Conservation (phyloP, 1,140 invertebrate genomes). For the Sitobion miscanthi region DNA sequence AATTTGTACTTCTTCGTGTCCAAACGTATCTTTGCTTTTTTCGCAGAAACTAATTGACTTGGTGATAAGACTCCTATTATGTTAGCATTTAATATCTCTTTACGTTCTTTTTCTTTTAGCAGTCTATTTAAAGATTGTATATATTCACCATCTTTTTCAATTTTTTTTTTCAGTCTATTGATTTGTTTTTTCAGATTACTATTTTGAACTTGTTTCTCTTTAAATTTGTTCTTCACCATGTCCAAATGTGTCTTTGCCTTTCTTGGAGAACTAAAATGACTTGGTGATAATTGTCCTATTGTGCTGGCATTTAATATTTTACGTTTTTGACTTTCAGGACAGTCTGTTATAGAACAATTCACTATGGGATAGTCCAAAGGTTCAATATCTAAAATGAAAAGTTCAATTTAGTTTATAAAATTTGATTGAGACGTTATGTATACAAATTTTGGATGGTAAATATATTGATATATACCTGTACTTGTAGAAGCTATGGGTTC, state of each 20-base stretch:
- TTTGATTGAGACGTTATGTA: too few species aligned
- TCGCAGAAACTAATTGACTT: neutral
- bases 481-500: too few species aligned
- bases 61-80: neutral
- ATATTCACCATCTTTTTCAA: neutral
- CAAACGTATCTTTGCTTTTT: neutral
- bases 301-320: neutral
- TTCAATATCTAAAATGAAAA: too few species aligned
- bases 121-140: neutral
- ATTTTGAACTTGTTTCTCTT: neutral
- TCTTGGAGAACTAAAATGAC: neutral
- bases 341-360: too few species aligned
- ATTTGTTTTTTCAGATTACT: neutral
- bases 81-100: neutral
- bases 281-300: neutral
- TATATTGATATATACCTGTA: neutral
- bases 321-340: neutral
- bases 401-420: neutral
- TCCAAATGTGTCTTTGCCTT: neutral
- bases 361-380: neutral
- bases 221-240: neutral
- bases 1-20: neutral
- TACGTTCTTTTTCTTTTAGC: too few species aligned
- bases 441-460: too few species aligned
- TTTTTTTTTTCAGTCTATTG: neutral